Percentiles rank a stretch among this genome's conserved stretches.
These are phyloP conservation scores for Odontamblyopus lacepedii DNA, from an alignment of 2,797 vertebrate genomes.

Conservation along the genomic window DNA sequence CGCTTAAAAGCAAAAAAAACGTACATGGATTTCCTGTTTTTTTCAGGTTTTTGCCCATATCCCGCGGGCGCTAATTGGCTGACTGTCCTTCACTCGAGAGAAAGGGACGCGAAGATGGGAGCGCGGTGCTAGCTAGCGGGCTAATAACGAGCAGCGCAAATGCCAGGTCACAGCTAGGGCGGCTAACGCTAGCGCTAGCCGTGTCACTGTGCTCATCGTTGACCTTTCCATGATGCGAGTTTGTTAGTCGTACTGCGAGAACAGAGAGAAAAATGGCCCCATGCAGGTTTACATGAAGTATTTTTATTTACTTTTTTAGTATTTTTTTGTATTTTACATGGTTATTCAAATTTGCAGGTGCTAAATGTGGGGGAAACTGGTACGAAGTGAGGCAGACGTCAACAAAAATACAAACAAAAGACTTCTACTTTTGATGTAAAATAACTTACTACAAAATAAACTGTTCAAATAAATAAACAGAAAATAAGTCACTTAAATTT, in stretches of 20 bases:
- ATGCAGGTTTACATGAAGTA: not conserved
- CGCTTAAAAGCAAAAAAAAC: conserved; percentile 31
- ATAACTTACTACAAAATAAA: too few species aligned
- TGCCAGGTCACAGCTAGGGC: conserved; percentile 67
- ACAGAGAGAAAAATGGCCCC: not conserved
- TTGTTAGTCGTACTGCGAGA: conserved; percentile 25
- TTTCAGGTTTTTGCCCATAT: conserved; percentile 25
- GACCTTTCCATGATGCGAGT: conserved; percentile 72
- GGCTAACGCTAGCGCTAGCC: conserved; percentile 52
- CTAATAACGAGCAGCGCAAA: conserved; percentile 71
- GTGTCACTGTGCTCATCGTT: conserved; percentile 64
- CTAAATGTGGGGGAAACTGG: too few species aligned
- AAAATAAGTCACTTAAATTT: too few species aligned
- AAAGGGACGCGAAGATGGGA: conserved; percentile 37
- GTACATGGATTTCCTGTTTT: conserved; percentile 15
- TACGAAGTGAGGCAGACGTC: too few species aligned
- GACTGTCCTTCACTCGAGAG: conserved; percentile 57
- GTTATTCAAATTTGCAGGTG: too few species aligned
- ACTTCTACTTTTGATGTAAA: too few species aligned
- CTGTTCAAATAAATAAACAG: too few species aligned
- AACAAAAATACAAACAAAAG: too few species aligned
- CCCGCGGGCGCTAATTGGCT: conserved; percentile 68
- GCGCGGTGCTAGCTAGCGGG: conserved; percentile 39
- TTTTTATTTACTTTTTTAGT: too few species aligned
- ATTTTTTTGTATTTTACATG: too few species aligned